Conservation (phyloP, 2,113 vertebrate genomes). For the Nothoprocta pentlandii region DNA sequence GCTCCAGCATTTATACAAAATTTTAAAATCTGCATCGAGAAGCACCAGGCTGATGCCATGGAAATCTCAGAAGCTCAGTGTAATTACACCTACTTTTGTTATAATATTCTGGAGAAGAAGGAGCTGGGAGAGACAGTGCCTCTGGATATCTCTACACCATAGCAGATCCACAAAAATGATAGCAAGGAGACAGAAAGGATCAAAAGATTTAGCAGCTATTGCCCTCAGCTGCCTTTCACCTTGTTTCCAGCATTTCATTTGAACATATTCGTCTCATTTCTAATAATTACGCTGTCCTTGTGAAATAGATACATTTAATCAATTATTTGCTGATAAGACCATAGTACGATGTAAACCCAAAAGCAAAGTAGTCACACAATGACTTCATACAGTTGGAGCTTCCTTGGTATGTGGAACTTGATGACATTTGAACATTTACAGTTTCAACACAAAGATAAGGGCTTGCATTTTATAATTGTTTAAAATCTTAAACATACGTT, state of each 20-base stretch:
- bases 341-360: background rate
- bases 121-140: background rate
- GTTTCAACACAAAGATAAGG: constrained; percentile 9
- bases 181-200: constrained; percentile 18
- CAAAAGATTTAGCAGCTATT: constrained; percentile 20
- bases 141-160: constrained; percentile 12
- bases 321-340: background rate
- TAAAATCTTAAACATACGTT: background rate
- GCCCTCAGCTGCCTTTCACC: background rate
- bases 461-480: background rate
- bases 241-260: constrained; percentile 20
- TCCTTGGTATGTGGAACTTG: background rate
- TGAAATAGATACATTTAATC: background rate
- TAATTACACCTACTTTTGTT: background rate
- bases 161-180: constrained; percentile 14
- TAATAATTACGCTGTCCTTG: background rate
- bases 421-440: background rate
- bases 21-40: background rate
- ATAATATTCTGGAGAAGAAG: background rate
- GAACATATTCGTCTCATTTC: background rate
- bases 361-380: background rate
- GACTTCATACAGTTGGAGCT: background rate
- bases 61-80: background rate
- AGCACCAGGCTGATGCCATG: background rate
- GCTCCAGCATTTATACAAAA: background rate